phyloP scores from a whole-genome alignment of 2,888 invertebrate species.

The Coenonympha glycerion region DNA sequence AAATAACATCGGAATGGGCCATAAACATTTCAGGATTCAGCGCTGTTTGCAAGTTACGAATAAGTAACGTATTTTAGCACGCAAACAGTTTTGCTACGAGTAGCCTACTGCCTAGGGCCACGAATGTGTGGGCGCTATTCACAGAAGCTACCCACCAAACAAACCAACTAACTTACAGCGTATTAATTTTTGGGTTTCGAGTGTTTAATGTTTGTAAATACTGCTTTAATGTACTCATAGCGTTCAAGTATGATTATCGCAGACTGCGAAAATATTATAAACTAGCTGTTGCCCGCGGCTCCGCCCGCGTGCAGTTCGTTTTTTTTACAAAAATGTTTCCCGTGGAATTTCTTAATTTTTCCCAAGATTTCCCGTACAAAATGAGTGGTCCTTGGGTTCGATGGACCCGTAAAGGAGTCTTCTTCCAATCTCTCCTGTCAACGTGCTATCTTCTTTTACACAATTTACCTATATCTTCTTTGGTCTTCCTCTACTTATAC shows the following conservation, averaged over 20 bases:
- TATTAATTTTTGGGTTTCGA: conserved; percentile 39
- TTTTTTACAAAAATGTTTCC: no score
- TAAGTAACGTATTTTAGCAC: conserved; percentile 10
- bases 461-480: no score
- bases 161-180: conserved; percentile 38
- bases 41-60: conserved; percentile 12
- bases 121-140: conserved; percentile 35
- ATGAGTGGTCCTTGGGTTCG: no score
- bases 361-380: no score
- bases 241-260: neutral
- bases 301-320: no score
- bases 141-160: no score
- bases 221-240: neutral
- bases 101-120: conserved; percentile 19
- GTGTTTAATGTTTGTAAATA: neutral
- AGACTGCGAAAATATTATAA: neutral
- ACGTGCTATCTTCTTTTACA: no score
- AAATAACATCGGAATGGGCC: conserved; percentile 14
- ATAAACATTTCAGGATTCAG: conserved; percentile 11
- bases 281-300: no score
- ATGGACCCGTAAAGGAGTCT: no score
- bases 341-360: no score
- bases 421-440: no score
- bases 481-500: no score
- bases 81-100: neutral